phyloP scores from a whole-genome alignment of 1,140 invertebrate genomes.

The Ditylenchus dipsaci region DNA sequence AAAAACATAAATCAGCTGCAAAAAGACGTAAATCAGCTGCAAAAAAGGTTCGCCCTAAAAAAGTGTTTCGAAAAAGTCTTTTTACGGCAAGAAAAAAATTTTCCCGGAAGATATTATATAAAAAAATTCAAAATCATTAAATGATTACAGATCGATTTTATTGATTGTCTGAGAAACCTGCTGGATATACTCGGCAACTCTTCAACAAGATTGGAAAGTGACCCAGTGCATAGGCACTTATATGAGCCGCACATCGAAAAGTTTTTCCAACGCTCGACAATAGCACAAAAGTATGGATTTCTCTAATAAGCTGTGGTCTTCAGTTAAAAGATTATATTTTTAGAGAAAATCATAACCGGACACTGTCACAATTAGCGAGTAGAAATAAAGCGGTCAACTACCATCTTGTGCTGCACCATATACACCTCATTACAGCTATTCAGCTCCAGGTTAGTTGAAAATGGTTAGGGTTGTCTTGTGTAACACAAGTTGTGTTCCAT shows the following conservation, averaged over 20 bases:
- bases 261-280: conserved; percentile 11
- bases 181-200: conserved; percentile 14
- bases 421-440: conserved; percentile 26
- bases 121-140: too few relatives aligned
- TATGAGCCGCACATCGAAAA: conserved; percentile 11
- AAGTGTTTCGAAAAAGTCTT: too few relatives aligned
- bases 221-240: not conserved
- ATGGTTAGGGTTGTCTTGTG: too few relatives aligned
- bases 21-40: too few relatives aligned
- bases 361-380: conserved; percentile 25
- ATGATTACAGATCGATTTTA: conserved; percentile 19
- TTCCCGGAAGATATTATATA: too few relatives aligned
- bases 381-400: conserved; percentile 38
- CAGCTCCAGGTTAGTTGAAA: conserved; percentile 23
- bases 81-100: too few relatives aligned
- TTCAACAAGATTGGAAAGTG: not conserved
- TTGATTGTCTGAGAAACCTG: conserved; percentile 23
- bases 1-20: too few relatives aligned
- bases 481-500: too few relatives aligned
- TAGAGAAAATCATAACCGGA: conserved; percentile 5
- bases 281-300: not conserved
- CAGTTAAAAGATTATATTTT: not conserved
- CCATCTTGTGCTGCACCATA: conserved; percentile 42
- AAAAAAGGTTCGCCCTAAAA: too few relatives aligned
- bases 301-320: too few relatives aligned